phyloP scores from a whole-genome alignment of 2,113 vertebrate species.

The Glareola pratincola region DNA sequence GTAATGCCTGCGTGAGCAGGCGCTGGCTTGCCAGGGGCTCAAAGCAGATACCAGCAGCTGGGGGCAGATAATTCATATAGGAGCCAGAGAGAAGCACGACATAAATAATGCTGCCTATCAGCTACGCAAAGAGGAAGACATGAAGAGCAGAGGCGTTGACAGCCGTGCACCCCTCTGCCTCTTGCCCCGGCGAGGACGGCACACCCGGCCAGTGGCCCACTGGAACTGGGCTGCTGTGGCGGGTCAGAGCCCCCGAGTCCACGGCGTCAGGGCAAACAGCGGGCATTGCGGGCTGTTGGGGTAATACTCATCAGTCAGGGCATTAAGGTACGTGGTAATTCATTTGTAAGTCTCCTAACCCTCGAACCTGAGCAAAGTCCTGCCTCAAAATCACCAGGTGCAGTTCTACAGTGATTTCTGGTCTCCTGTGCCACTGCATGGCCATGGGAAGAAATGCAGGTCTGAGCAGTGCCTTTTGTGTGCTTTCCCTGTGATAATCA shows the following conservation, averaged over 20 bases:
- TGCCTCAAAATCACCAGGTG: fast-evolving
- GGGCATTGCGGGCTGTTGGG: fast-evolving
- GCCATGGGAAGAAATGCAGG: not conserved
- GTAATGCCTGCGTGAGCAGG: fast-evolving
- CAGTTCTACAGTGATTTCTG: not conserved
- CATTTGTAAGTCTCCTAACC: fast-evolving
- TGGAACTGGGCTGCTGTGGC: not conserved
- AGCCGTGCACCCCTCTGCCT: fast-evolving
- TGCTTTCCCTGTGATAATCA: not conserved
- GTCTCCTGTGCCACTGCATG: constrained; percentile 31
- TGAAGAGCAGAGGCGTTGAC: not conserved
- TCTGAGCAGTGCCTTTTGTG: not conserved
- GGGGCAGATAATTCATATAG: fast-evolving
- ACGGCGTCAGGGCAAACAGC: fast-evolving
- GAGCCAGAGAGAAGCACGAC: not conserved
- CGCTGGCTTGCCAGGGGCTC: not conserved
- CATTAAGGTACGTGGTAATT: fast-evolving
- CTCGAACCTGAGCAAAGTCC: not conserved
- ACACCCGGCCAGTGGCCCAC: fast-evolving
- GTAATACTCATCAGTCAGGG: fast-evolving
- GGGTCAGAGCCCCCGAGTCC: too few relatives aligned
- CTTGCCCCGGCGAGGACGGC: fast-evolving
- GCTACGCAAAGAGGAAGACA: fast-evolving
- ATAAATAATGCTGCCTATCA: not conserved
- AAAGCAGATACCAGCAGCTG: not conserved